Percentiles rank a stretch among this genome's conserved stretches.
Evolutionary conservation across 2,888 invertebrate species (phyloP).

Genomic region (Steromphala cineraria): DNA sequence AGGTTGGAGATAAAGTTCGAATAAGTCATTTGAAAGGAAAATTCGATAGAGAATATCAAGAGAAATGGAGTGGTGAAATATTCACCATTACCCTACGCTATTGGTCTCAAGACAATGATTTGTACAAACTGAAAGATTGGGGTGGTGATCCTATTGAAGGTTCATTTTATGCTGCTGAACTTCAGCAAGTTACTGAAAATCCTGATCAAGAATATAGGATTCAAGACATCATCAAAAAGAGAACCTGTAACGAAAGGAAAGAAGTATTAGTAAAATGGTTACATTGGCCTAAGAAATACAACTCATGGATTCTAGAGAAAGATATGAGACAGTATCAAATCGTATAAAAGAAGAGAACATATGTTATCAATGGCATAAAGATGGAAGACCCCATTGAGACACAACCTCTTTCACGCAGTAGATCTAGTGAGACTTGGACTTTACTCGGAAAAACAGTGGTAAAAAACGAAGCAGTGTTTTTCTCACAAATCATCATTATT

Average conservation of each 20-base stretch:
- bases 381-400: not conserved
- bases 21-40: no score
- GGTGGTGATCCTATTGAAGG: conserved; percentile 28
- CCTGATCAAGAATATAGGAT: conserved; percentile 26
- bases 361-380: not conserved
- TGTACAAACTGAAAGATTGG: conserved; percentile 30
- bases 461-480: not conserved
- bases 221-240: no score
- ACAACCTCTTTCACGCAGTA: not conserved
- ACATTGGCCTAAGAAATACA: conserved; percentile 42
- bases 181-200: conserved; percentile 33
- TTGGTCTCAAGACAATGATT: conserved; percentile 26
- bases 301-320: conserved; percentile 29
- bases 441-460: not conserved
- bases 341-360: no score
- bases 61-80: no score
- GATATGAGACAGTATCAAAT: conserved; percentile 22
- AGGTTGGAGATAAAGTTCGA: no score
- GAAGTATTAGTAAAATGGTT: conserved; percentile 39
- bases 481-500: not conserved
- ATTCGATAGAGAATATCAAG: no score
- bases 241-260: no score
- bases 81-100: no score
- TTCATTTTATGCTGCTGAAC: conserved; percentile 34
- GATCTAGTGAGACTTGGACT: no score